Percentiles rank a stretch among this genome's conserved stretches.
phyloP scores from a whole-genome alignment of 2,113 vertebrate species.

The Salvelinus alpinus region DNA sequence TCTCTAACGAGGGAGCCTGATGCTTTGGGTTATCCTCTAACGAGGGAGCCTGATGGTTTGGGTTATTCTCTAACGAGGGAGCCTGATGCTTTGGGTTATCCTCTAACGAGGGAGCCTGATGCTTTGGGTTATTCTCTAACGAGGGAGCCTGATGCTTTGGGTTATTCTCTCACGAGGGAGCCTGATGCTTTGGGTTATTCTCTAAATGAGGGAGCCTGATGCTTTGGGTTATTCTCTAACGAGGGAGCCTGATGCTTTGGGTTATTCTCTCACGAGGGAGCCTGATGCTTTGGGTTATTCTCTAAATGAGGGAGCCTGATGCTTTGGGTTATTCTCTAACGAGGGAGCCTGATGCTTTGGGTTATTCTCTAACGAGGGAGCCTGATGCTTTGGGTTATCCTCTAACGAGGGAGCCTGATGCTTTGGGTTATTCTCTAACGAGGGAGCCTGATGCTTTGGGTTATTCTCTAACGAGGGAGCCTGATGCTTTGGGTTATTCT shows the following conservation, averaged over 20 bases:
- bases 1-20: too few species aligned
- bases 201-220: slow-evolving; percentile 51
- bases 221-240: slow-evolving; percentile 10
- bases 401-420: too few species aligned
- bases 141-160: slow-evolving; percentile 51
- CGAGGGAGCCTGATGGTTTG: slow-evolving; percentile 53
- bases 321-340: background rate
- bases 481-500: too few species aligned
- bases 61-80: background rate
- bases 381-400: too few species aligned
- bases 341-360: slow-evolving; percentile 51
- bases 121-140: slow-evolving; percentile 18
- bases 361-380: background rate
- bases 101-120: slow-evolving; percentile 49
- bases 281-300: slow-evolving; percentile 47
- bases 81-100: too few species aligned
- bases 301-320: too few species aligned
- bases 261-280: slow-evolving; percentile 5
- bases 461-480: too few species aligned
- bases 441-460: too few species aligned
- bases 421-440: too few species aligned
- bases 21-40: background rate
- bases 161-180: background rate
- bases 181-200: too few species aligned
- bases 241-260: too few species aligned